Evolutionary conservation across 64 coral and sea anemone genomes (phyloP).

Genomic region (Dendrophyllia cribrosa): DNA sequence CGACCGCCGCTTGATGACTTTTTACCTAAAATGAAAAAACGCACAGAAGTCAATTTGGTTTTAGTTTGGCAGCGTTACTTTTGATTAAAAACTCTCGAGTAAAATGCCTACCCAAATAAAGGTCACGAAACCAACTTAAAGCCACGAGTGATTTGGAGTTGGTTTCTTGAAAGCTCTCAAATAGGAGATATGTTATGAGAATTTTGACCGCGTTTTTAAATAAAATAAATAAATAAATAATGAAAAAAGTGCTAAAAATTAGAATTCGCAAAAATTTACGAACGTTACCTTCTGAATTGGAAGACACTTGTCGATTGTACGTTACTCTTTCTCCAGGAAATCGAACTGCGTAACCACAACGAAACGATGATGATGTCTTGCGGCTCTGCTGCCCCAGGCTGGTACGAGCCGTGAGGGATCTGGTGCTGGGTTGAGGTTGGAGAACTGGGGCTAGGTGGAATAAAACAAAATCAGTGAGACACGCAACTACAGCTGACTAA

Average conservation of each 20-base stretch:
- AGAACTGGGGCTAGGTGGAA: neutral
- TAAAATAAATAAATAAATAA: too few species aligned
- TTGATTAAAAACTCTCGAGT: too few species aligned
- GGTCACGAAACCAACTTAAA: too few species aligned
- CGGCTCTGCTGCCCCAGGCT: constrained; percentile 19
- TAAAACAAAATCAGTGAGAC: neutral
- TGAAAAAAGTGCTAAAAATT: too few species aligned
- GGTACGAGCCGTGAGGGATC: constrained; percentile 28
- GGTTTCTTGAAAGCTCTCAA: neutral
- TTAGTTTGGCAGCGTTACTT: neutral
- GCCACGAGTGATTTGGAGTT: too few species aligned
- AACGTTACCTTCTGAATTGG: constrained; percentile 67
- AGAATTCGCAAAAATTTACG: too few species aligned
- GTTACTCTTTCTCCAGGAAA: constrained; percentile 76
- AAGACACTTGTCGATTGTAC: constrained; percentile 70
- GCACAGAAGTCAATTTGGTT: neutral
- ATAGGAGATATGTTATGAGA: too few species aligned
- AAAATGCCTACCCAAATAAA: too few species aligned
- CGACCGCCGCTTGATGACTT: constrained; percentile 30
- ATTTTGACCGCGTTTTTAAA: too few species aligned
- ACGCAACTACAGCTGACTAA: too few species aligned
- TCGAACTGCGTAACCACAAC: constrained; percentile 84
- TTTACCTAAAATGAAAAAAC: constrained; percentile 16
- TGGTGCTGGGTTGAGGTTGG: neutral
- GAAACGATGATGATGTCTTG: constrained; percentile 59